phyloP scores from a whole-genome alignment of 1,140 invertebrate species.

The Sogatella furcifera region DNA sequence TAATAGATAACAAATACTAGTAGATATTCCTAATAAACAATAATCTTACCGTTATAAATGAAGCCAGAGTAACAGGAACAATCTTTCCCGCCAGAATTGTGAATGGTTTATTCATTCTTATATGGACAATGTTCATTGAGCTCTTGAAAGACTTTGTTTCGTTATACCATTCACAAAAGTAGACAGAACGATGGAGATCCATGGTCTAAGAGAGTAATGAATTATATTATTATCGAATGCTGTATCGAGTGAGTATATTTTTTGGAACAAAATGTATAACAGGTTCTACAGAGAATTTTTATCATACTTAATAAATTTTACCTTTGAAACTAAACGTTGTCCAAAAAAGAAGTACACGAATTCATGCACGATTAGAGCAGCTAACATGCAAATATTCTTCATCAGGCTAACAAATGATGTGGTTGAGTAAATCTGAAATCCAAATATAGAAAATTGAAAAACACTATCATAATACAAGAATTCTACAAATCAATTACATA shows the following conservation, averaged over 20 bases:
- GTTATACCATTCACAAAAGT: conserved; percentile 5
- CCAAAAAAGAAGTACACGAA: conserved; percentile 14
- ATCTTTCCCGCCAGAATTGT: conserved; percentile 5
- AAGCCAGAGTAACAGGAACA: not conserved
- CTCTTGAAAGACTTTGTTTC: not conserved
- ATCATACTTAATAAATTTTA: not conserved
- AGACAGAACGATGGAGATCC: conserved; percentile 2
- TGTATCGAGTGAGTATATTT: too few species aligned
- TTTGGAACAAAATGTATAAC: too few species aligned
- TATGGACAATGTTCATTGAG: conserved; percentile 4
- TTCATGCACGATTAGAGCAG: conserved; percentile 4
- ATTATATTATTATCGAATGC: too few species aligned
- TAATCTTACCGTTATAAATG: conserved; percentile 5
- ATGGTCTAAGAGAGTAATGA: too few species aligned
- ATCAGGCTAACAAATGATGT: not conserved
- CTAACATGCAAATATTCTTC: conserved; percentile 9
- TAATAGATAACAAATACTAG: not conserved
- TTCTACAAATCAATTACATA: too few species aligned
- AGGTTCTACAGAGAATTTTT: not conserved
- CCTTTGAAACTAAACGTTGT: conserved; percentile 2
- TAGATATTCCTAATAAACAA: not conserved
- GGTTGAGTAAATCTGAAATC: conserved; percentile 6
- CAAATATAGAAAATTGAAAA: not conserved
- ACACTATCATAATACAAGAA: too few species aligned
- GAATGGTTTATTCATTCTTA: not conserved